Evolutionary conservation across 2,888 invertebrate species (phyloP), one percentile per base, ranked within the genome.

Genomic region (Cryptus armator): DNA sequence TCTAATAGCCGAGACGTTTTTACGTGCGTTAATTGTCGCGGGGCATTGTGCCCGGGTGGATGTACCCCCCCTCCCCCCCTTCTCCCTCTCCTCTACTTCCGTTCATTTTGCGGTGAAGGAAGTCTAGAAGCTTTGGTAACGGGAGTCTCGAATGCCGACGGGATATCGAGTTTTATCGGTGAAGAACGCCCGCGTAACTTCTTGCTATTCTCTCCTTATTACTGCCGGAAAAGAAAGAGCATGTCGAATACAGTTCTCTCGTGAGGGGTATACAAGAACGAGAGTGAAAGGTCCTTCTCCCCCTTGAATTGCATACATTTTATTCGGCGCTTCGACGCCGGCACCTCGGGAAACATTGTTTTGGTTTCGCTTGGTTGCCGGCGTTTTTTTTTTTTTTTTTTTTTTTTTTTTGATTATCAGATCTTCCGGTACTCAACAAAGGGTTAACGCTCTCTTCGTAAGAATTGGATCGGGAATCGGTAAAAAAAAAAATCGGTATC

Each of bases 281-380:
- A 81, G 81, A 86, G 86, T 86, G 86, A 86, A 86, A 86, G 84
- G 77, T 37, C 37, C 37, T 37, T 9, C 37, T 37, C 43, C 24
- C 66, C 24, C 14, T 29, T 46, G 74, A 83, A 77, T 86, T 83
- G 74, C 83, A 83, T 83, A 85, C 77, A 83, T 80, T 83, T 81
- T 24, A 37, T 66, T 62, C 68, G 12, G 44, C 12, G 24, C 67
- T 9, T 3, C 14, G 37, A 48, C 3, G 56, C 24, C 64, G 24
- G 51, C 51, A 24, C 29, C 14, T 37, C 29, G 2, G 72, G 46
- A 43, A 19, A 56, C 53, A 37, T 80, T 10, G 12, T 51, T 29
- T 62, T 43, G 37, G 12, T 7, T 24, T n/a, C 48, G 24, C 51
- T 56, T 32, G 19, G 12, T 46, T 37, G 12, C 48, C 2, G 24